Evolutionary conservation across 1,140 invertebrate species (phyloP), one percentile per base, ranked within the genome.

Genomic region (Plodia interpunctella): DNA sequence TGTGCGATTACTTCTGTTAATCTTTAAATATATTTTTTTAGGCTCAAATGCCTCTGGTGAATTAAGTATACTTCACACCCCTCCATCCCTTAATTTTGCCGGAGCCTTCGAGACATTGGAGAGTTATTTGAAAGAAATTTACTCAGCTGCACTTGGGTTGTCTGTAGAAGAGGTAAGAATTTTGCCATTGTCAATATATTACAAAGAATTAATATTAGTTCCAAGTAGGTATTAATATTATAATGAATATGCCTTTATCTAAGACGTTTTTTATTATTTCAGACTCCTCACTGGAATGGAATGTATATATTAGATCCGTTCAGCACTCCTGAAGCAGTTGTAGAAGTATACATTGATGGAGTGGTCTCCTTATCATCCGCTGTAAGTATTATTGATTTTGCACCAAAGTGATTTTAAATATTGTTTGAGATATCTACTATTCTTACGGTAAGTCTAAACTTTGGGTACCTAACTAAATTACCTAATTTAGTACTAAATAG

Each of bases 341-440:
- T 97, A 20, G 92, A 92, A 30, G 90, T 97, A 30, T 92, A 92
- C 35, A 90, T 97, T 44, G 93, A 95, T 84, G 95, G 95, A 59
- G 85, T 95, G 18, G 74, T 91, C 30, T 90, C 88, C 55, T 88
- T 93, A 35, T 90, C 79, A 49, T 72, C 73, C 57, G 59, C 62
- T 66, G 83, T 87, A 73, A 83, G 81, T 80, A 57, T 51, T 30
- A 19, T 62, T 54, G 13, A 32, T 25, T 32, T 32, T 32, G 30
- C 30, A 15, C 8, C 21, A 53, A 49, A 6, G 17, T 49, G 20
- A 25, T 32, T 32, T 11, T 32, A 1, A 32, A 9, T 9, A 10
- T 32, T 1, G 10, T 9, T 25, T 6, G 21, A 25, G 6, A 25
- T 25, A n/a, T n/a, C n/a, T n/a, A n/a, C n/a, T n/a, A n/a, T n/a